Conservation (phyloP, 37 sponge, comb jelly and placozoan genomes). For the Beroe ovata region DNA sequence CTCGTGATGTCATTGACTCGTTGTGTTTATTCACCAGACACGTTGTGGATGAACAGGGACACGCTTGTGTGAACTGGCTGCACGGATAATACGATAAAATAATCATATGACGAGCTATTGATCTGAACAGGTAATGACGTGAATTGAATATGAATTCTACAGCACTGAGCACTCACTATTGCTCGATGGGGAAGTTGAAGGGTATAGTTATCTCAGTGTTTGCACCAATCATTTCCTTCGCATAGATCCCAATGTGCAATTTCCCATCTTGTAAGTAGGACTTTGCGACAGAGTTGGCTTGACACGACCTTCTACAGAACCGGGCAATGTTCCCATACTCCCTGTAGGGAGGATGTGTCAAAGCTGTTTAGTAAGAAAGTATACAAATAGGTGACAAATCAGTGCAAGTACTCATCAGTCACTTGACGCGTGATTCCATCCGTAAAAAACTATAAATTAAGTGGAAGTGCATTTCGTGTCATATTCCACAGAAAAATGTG, state of each 20-base stretch:
- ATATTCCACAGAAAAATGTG: no score
- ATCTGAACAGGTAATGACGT: no score
- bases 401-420: no score
- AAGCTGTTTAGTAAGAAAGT: no score
- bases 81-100: no score
- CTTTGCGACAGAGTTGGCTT: background rate
- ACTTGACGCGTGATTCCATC: no score
- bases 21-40: slow-evolving; percentile 16
- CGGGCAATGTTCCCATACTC: slow-evolving; percentile 62
- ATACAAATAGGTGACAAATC: no score
- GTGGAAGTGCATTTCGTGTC: no score
- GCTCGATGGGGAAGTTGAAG: slow-evolving; percentile 28
- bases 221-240: background rate
- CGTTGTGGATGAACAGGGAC: background rate
- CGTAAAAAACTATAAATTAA: no score
- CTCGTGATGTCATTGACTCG: slow-evolving; percentile 7
- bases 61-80: background rate
- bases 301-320: slow-evolving; percentile 15
- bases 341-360: no score
- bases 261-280: slow-evolving; percentile 57
- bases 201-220: slow-evolving; percentile 28
- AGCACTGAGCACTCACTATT: slow-evolving; percentile 65
- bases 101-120: no score
- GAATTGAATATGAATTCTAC: background rate
- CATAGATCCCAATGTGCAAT: slow-evolving; percentile 61